Conservation (phyloP, 2,113 vertebrate genomes). For the Embiotoca jacksoni region DNA sequence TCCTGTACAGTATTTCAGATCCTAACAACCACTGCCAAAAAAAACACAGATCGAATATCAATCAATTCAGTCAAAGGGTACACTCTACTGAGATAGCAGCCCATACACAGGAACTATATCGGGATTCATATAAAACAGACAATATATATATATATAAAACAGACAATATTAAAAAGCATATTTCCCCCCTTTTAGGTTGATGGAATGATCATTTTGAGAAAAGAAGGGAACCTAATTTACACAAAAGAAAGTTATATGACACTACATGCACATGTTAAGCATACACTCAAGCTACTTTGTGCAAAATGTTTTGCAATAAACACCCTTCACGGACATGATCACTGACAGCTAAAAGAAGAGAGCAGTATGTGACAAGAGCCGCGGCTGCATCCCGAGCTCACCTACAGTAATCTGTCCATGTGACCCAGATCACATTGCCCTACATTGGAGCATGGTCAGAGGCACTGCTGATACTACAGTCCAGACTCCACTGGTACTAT, state of each 20-base stretch:
- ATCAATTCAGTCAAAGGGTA: conserved; percentile 42
- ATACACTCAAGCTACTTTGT: not conserved
- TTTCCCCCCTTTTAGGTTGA: no score
- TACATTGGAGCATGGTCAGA: conserved; percentile 31
- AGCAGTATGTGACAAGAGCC: conserved; percentile 4
- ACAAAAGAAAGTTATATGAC: no score
- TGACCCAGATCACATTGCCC: conserved; percentile 65
- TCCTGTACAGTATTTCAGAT: not conserved
- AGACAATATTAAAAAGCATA: no score
- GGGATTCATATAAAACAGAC: conserved; percentile 53
- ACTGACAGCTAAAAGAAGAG: conserved; percentile 10
- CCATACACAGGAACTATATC: conserved; percentile 55
- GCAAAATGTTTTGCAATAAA: not conserved
- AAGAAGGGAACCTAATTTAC: no score
- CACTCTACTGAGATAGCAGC: conserved; percentile 46
- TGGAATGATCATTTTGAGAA: no score
- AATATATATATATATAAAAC: no score
- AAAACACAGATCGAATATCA: conserved; percentile 54
- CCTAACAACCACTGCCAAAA: conserved; percentile 1
- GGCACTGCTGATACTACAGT: conserved; percentile 47
- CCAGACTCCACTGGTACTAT: conserved; percentile 43
- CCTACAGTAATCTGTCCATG: conserved; percentile 58
- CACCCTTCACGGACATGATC: conserved; percentile 4
- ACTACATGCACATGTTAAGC: not conserved
- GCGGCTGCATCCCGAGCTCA: conserved; percentile 35